Evolutionary conservation across 2,888 invertebrate genomes (phyloP).

Genomic region (Tetranychus piercei): DNA sequence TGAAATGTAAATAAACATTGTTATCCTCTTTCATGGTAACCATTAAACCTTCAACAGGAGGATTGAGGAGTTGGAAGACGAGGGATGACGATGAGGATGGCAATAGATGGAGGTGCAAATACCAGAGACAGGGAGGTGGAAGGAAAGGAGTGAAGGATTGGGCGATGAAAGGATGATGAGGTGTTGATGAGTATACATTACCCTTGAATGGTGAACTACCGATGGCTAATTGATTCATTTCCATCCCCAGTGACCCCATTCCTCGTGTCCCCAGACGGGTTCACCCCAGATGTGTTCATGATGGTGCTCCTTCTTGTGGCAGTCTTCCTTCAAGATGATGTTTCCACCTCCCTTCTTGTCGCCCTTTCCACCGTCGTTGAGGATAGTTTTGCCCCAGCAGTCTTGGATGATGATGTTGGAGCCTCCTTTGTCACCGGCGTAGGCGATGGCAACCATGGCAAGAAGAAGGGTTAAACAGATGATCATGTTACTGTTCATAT

Average conservation of each 20-base stretch:
- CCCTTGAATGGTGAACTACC: background rate
- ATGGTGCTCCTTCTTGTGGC: background rate
- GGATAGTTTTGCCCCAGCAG: background rate
- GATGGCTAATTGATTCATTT: background rate
- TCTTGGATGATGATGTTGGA: background rate
- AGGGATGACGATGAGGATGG: background rate
- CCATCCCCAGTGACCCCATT: constrained; percentile 1
- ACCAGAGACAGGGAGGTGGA: background rate
- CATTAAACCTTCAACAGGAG: background rate
- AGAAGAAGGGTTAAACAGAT: background rate
- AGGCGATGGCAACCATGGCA: background rate
- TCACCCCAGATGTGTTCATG: background rate
- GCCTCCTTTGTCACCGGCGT: background rate
- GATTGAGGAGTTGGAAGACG: background rate
- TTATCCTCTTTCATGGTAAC: background rate
- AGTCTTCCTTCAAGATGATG: background rate
- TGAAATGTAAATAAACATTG: background rate
- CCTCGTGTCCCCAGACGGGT: background rate
- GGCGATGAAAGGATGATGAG: background rate
- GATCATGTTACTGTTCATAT: background rate
- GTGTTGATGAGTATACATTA: background rate
- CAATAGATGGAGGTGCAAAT: background rate
- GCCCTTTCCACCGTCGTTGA: background rate
- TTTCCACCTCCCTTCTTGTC: background rate
- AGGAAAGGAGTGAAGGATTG: background rate